Conservation (phyloP, 2,797 vertebrate genomes). For the Notoglanidium macrostoma region DNA sequence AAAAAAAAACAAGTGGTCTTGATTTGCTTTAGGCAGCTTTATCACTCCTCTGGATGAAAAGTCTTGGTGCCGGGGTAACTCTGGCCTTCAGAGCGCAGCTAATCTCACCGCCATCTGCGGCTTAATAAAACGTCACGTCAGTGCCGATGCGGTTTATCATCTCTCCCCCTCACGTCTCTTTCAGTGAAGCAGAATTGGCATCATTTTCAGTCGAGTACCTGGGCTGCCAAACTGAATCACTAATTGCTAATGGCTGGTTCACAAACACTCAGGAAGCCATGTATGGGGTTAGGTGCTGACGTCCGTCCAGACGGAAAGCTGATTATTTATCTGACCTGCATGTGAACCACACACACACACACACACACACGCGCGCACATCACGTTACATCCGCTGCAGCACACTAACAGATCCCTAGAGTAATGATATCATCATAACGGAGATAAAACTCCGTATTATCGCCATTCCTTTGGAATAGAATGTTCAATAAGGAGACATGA, state of each 20-base stretch:
- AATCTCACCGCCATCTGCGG: not conserved
- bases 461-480: not conserved
- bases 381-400: not conserved
- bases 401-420: not conserved
- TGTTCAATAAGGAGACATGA: too few relatives aligned
- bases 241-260: not conserved
- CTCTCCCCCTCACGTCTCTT: not conserved
- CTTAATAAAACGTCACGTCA: too few relatives aligned
- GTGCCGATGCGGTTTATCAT: not conserved
- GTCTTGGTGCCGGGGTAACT: not conserved
- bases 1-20: too few relatives aligned
- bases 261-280: not conserved
- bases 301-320: not conserved
- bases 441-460: not conserved
- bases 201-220: not conserved
- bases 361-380: not conserved
- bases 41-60: not conserved
- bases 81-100: not conserved
- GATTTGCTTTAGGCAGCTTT: not conserved
- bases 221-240: not conserved
- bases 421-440: not conserved
- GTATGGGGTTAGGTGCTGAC: not conserved
- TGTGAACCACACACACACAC: not conserved
- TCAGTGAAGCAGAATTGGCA: too few relatives aligned
- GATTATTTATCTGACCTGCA: not conserved